phyloP scores from a whole-genome alignment of 2,888 invertebrate genomes.

The Nomada fabriciana region DNA sequence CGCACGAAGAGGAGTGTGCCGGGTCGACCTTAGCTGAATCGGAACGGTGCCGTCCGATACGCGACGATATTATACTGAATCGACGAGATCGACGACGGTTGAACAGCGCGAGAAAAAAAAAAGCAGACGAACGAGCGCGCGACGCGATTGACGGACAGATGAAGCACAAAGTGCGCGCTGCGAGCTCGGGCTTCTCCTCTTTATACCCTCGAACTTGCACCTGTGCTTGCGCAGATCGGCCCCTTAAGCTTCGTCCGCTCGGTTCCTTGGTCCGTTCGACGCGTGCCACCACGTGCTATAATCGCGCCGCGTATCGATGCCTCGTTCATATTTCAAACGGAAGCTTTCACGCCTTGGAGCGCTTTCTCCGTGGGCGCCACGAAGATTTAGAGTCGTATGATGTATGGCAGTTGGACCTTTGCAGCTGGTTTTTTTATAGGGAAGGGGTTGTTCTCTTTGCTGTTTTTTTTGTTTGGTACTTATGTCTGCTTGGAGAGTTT shows the following conservation, averaged over 20 bases:
- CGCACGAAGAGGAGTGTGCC: background rate
- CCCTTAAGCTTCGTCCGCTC: slow-evolving; percentile 62
- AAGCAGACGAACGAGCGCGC: slow-evolving; percentile 51
- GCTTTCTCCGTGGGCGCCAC: background rate
- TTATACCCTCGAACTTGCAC: slow-evolving; percentile 81
- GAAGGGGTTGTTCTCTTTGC: background rate
- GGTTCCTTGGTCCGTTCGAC: slow-evolving; percentile 47
- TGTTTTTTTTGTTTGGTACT: background rate
- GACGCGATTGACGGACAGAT: slow-evolving; percentile 75
- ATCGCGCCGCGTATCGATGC: slow-evolving; percentile 30
- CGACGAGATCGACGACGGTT: background rate
- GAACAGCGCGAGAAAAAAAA: slow-evolving; percentile 13
- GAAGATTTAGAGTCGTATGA: background rate
- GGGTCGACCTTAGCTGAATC: too few relatives aligned
- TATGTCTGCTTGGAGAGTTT: too few relatives aligned
- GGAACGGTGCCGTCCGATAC: background rate
- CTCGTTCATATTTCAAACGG: slow-evolving; percentile 20
- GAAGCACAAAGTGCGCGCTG: slow-evolving; percentile 81
- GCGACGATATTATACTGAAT: background rate
- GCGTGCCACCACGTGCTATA: slow-evolving; percentile 54
- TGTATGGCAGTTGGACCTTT: background rate
- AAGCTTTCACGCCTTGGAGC: slow-evolving; percentile 5
- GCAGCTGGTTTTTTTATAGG: background rate
- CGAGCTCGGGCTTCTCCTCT: slow-evolving; percentile 78
- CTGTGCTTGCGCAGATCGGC: slow-evolving; percentile 80